Evolutionary conservation across 2,113 vertebrate genomes (phyloP), one percentile per base, ranked within the genome.

Genomic region (Percopsis transmontana): DNA sequence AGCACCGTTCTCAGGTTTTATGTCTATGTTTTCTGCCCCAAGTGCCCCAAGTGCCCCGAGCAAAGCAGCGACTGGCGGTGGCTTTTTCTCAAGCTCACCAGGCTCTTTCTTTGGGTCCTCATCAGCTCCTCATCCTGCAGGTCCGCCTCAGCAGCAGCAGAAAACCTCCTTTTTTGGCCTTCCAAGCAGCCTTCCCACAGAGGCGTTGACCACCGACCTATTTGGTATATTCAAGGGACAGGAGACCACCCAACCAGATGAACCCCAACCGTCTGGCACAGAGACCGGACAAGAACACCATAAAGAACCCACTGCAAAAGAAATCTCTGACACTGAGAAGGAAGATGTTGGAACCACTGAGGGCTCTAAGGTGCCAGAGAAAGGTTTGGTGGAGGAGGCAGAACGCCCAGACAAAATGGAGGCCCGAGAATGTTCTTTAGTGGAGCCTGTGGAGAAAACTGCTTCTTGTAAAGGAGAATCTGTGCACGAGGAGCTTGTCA

Each of bases 1-100:
- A 70, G 91, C 94, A 88, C 88, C 92, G 65, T 93, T 98, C 90
- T 96, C 96, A 77, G 95, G 94, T 21, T 96, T 98, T 60, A 93
- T 98, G 91, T 95, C 94, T 45, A 98, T 98, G 88, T 95, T 95
- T 78, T 93, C 94, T 68, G 80, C 83, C 8, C 80, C 91, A 63
- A 90, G 53, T 83, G 82, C 90, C 50, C 84, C 92, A 5, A 90
- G 53, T 83, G 82, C 90, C 50, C 84, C 92, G 4, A 93, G 88
- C 52, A 96, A 95, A 91, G 81, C 92, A 1, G 69, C 86, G 77
- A 62, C 92, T 23, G 91, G 79, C 54, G 81, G 84, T 61, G 91
- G 85, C 80, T 93, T 96, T 76, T 96, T 95, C 80, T 94, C 94
- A 63, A 87, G 89, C 67, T 86, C 94, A 24, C 89, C 91, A 51